Evolutionary conservation across 2,797 vertebrate species (phyloP), one percentile per base, ranked within the genome.

Genomic region (Sorex maritimensis): DNA sequence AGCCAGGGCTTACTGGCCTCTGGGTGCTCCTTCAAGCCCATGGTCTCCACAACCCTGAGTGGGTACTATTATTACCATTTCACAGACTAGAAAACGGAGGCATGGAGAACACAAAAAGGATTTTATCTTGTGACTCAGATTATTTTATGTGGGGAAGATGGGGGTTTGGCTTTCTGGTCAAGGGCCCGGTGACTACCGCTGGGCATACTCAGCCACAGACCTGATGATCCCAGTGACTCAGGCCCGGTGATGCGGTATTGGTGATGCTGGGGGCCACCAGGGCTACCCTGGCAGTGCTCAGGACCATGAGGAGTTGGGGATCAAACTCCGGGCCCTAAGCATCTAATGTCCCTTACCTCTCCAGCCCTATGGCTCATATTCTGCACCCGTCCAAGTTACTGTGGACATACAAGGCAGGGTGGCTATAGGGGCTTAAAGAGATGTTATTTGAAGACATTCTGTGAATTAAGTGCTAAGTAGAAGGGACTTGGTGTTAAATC

Each of bases 31-130:
- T 61, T 6, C 58, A 19, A 61, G 21, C 17, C 58, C 19, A 6
- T 61, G 6, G 1, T 61, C 58, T 15, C 21, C 21, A 61, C 55
- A 28, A 78, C 74, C 34, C 55, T 72, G 69, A 15, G 6, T 52
- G 71, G 72, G 15, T 14, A 7, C 28, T 52, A 34, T 82, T 68
- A 58, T 30, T 34, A 38, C 14, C 58, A 69, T 24, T 80, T 87
- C 77, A 58, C 58, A 74, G 79, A 71, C 34, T 24, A 38, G 74
- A 71, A 86, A 85, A 81, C 67, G 44, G 63, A 82, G 58, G n/a
- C 77, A 67, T 2, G 6, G 28, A 38, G n/a, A 5, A 72, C 52
- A 71, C 7, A 44, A 11, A 11, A 4, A 19, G 41, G 30, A 72
- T 65, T 67, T 93, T 75, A 77, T 65, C 44, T 41, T 28, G 3